Evolutionary conservation across 2,797 vertebrate species (phyloP).

Genomic region (Tenualosa ilisha): DNA sequence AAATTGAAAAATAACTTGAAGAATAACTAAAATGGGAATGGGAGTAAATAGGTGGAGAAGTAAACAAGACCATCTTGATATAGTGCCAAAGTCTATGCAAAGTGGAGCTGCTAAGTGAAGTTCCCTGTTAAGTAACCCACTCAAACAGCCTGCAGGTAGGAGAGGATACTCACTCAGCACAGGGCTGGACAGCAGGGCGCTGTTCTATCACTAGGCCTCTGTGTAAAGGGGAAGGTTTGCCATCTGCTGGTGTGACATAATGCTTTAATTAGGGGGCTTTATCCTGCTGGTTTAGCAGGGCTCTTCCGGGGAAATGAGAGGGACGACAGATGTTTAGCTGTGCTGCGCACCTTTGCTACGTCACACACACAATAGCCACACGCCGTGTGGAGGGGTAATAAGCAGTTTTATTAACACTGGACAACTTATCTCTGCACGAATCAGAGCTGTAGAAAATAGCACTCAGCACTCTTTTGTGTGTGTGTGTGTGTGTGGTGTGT

Average conservation of each 20-base stretch:
- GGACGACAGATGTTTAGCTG: conserved; percentile 25
- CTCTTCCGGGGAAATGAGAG: conserved; percentile 9
- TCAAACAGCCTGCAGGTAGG: background rate
- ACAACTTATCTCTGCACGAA: background rate
- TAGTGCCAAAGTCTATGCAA: background rate
- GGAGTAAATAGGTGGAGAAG: background rate
- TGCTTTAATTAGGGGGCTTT: conserved; percentile 37
- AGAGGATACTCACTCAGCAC: background rate
- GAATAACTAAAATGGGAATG: background rate
- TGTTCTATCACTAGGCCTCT: background rate
- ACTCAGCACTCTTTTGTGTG: background rate
- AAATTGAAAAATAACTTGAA: too few species aligned
- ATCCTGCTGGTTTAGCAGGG: conserved; percentile 28
- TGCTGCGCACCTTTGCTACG: background rate
- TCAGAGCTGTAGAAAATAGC: background rate
- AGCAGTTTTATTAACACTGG: conserved; percentile 1
- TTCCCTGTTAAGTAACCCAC: background rate
- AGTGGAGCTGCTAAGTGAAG: background rate
- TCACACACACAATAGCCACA: conserved; percentile 3
- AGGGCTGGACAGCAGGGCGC: background rate
- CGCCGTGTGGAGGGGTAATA: background rate
- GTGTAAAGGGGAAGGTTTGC: background rate
- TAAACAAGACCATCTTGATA: background rate
- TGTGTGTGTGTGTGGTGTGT: background rate
- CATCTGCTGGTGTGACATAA: conserved; percentile 22